These are phyloP conservation scores for Aphodius granarius DNA, from an alignment of 2,888 invertebrate genomes.

Conservation along the genomic window DNA sequence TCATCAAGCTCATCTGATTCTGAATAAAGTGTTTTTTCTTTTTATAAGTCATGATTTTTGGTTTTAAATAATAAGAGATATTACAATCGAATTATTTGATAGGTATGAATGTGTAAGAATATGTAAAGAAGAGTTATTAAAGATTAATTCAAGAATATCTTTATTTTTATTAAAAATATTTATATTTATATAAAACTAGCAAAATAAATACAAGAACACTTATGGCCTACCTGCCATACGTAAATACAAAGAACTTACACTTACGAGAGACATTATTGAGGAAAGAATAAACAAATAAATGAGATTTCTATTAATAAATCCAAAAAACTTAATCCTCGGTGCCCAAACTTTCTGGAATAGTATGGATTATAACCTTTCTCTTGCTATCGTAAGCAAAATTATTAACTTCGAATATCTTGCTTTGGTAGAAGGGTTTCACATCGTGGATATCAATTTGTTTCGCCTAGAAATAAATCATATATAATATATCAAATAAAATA, in stretches of 20 bases:
- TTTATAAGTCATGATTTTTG: not conserved
- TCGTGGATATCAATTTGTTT: constrained; percentile 89
- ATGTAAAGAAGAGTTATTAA: not conserved
- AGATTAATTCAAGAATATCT: not conserved
- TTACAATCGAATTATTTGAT: not conserved
- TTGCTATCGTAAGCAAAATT: constrained; percentile 83
- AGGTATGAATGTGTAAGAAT: not conserved
- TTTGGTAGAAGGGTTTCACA: constrained; percentile 88
- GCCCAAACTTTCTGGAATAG: constrained; percentile 62
- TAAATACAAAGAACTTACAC: not conserved
- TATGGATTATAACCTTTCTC: constrained; percentile 84
- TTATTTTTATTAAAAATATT: not conserved
- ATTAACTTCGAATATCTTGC: constrained; percentile 85
- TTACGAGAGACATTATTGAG: not conserved
- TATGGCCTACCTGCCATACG: not conserved
- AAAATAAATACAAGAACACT: not conserved
- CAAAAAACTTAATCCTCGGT: constrained; percentile 36
- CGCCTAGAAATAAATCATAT: constrained; percentile 55
- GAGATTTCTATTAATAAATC: not conserved
- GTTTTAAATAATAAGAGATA: not conserved
- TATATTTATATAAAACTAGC: too few relatives aligned
- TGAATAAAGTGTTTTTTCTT: constrained; percentile 7
- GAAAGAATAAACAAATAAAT: not conserved
- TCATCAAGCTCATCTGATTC: constrained; percentile 17
- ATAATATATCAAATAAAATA: constrained; percentile 55